A percentile compares a stretch with the other conserved stretches of the same genome.
Evolutionary conservation across 2,797 vertebrate species (phyloP).

Genomic region (Sebastes kiyomatsui): DNA sequence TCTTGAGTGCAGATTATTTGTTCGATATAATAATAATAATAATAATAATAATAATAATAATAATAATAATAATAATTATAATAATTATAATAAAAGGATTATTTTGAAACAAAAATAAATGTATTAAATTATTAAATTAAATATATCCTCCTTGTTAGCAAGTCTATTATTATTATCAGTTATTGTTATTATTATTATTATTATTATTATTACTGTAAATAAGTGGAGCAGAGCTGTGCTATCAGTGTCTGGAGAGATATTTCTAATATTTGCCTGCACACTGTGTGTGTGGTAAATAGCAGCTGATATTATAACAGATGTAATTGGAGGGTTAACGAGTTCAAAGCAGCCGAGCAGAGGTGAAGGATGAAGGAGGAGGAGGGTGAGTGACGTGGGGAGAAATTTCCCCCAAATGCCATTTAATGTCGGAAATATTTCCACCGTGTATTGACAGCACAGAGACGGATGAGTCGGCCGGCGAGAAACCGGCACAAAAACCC

Average conservation of each 20-base stretch:
- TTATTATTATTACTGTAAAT: background rate
- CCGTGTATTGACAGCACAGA: constrained; percentile 71
- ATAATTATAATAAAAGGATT: background rate
- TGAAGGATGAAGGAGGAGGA: constrained; percentile 32
- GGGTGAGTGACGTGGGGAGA: constrained; percentile 61
- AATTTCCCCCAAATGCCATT: constrained; percentile 79
- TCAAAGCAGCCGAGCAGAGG: constrained; percentile 37
- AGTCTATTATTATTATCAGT: background rate
- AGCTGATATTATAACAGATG: constrained; percentile 27
- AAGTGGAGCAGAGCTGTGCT: background rate
- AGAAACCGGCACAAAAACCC: constrained; percentile 29
- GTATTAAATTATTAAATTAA: background rate
- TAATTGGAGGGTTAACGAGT: constrained; percentile 51
- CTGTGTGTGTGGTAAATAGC: background rate
- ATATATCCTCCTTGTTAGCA: background rate
- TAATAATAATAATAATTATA: background rate
- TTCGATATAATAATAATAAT: constrained; percentile 7
- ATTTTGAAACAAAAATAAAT: background rate
- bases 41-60: background rate
- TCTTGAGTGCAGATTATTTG: background rate
- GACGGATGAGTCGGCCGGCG: constrained; percentile 53
- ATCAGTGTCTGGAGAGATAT: background rate
- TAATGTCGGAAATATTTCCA: constrained; percentile 80
- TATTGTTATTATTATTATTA: background rate
- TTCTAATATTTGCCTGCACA: background rate